Evolutionary conservation across 2,888 invertebrate genomes (phyloP).

Genomic region (Orthosia gracilis): DNA sequence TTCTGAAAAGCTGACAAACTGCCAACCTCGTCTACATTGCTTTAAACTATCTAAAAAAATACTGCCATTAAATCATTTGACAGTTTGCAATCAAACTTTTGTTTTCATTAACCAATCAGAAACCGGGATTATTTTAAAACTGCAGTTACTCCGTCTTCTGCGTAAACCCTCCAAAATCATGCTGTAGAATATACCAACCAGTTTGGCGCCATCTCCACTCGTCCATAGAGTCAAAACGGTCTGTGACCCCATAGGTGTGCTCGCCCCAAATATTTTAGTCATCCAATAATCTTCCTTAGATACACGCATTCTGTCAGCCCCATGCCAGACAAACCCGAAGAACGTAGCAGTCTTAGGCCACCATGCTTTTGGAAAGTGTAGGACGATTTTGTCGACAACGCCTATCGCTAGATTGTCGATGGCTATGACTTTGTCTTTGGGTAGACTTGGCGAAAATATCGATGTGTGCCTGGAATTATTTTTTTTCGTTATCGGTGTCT

Average conservation of each 20-base stretch:
- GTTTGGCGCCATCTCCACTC: slow-evolving; percentile 68
- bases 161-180: background rate
- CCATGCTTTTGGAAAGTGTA: slow-evolving; percentile 92
- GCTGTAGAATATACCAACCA: slow-evolving; percentile 69
- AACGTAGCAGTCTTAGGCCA: slow-evolving; percentile 86
- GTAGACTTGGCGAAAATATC: slow-evolving; percentile 91
- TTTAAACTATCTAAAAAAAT: no score
- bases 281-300: slow-evolving; percentile 66
- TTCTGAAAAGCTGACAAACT: no score
- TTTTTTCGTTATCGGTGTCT: background rate
- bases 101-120: background rate
- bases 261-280: slow-evolving; percentile 68
- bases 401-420: slow-evolving; percentile 92
- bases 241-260: slow-evolving; percentile 62
- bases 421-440: slow-evolving; percentile 87
- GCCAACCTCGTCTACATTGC: no score
- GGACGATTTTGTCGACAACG: slow-evolving; percentile 92
- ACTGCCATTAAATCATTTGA: background rate
- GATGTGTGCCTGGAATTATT: slow-evolving; percentile 86
- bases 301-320: slow-evolving; percentile 57
- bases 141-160: background rate
- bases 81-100: background rate
- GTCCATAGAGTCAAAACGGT: slow-evolving; percentile 74
- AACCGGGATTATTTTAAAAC: background rate
- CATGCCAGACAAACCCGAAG: slow-evolving; percentile 84